Evolutionary conservation across 2,888 invertebrate species (phyloP).

Genomic region (Scaptomyza polygonia): DNA sequence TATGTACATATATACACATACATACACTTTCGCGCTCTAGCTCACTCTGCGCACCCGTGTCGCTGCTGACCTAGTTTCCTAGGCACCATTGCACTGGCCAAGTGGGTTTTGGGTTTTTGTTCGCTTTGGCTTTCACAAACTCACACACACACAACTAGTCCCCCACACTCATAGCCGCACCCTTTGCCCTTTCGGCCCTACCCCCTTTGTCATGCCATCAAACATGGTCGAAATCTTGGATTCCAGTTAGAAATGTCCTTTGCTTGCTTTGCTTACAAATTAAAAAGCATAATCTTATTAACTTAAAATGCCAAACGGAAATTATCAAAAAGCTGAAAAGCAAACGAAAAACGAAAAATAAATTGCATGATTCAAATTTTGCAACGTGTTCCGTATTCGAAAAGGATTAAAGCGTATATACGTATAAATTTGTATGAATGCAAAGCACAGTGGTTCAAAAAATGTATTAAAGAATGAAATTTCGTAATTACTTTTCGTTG

Average conservation of each 20-base stretch:
- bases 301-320: slow-evolving; percentile 64
- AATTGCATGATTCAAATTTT: slow-evolving; percentile 33
- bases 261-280: slow-evolving; percentile 49
- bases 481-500: no score
- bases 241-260: slow-evolving; percentile 23
- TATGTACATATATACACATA: not conserved
- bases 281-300: slow-evolving; percentile 64
- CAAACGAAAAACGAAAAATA: slow-evolving; percentile 58
- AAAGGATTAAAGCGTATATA: slow-evolving; percentile 1
- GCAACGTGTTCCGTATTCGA: slow-evolving; percentile 19
- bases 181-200: slow-evolving; percentile 9
- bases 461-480: not conserved
- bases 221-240: slow-evolving; percentile 7
- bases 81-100: slow-evolving; percentile 53
- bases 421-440: no score
- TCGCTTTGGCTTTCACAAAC: slow-evolving; percentile 42
- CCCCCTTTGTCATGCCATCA: not conserved
- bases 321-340: slow-evolving; percentile 45
- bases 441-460: slow-evolving; percentile 1
- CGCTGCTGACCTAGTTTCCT: slow-evolving; percentile 68
- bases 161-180: slow-evolving; percentile 8
- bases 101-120: slow-evolving; percentile 33
- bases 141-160: slow-evolving; percentile 8
- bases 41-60: slow-evolving; percentile 41
- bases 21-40: slow-evolving; percentile 49